Conservation (phyloP, 2,888 invertebrate species). For the Cabera pusaria region DNA sequence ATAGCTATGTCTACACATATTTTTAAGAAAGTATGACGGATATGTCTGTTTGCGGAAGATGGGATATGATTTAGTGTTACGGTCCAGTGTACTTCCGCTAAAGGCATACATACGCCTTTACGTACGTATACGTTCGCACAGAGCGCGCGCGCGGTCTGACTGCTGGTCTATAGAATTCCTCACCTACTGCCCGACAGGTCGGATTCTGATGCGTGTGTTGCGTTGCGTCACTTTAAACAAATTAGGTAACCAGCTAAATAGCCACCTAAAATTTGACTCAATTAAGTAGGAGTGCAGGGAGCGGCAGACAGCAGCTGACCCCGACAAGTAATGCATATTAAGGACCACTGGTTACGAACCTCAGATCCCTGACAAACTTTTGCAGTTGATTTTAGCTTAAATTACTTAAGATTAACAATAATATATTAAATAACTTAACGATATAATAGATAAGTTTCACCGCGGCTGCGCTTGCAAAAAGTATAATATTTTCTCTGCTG, state of each 20-base stretch:
- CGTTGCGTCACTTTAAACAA: slow-evolving; percentile 46
- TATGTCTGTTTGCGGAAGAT: background rate
- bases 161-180: slow-evolving; percentile 12
- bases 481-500: too few species aligned
- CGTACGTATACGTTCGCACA: slow-evolving; percentile 58
- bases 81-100: slow-evolving; percentile 7
- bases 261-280: slow-evolving; percentile 32
- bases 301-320: slow-evolving; percentile 17
- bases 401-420: too few species aligned
- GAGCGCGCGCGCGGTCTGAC: slow-evolving; percentile 48
- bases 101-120: too few species aligned
- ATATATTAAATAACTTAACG: too few species aligned
- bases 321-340: slow-evolving; percentile 8
- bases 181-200: slow-evolving; percentile 5
- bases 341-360: background rate
- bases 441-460: too few species aligned
- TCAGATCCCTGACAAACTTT: too few species aligned
- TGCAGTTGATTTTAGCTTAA: too few species aligned
- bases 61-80: background rate
- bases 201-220: slow-evolving; percentile 31
- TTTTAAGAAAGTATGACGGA: too few species aligned
- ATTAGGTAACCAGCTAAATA: slow-evolving; percentile 21
- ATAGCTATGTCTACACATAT: too few species aligned
- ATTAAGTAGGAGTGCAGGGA: slow-evolving; percentile 21
- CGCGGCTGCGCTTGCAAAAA: too few species aligned